Evolutionary conservation across 2,113 vertebrate species (phyloP).

Genomic region (Xenopus tropicalis): DNA sequence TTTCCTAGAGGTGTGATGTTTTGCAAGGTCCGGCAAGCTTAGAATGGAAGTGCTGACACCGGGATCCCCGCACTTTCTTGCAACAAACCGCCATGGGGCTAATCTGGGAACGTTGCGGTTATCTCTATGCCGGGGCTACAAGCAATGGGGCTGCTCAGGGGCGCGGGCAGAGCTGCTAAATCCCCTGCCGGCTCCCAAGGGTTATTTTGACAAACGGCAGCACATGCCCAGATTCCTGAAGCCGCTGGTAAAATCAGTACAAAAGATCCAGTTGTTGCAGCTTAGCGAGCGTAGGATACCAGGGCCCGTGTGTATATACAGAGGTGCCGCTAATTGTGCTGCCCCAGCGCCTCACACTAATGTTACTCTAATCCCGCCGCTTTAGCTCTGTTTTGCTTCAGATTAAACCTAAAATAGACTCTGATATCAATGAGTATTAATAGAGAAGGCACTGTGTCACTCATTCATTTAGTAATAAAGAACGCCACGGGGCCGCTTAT

Average conservation of each 20-base stretch:
- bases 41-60: background rate
- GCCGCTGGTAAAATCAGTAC: slow-evolving; percentile 38
- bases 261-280: slow-evolving; percentile 51
- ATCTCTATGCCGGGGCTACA: background rate
- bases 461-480: too few species aligned
- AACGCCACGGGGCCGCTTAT: too few species aligned
- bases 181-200: slow-evolving; percentile 41
- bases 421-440: slow-evolving; percentile 17
- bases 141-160: slow-evolving; percentile 1
- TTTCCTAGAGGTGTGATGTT: too few species aligned
- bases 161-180: slow-evolving; percentile 20
- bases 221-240: slow-evolving; percentile 48
- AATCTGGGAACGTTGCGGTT: background rate
- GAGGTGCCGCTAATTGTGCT: slow-evolving; percentile 36
- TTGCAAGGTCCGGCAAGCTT: background rate
- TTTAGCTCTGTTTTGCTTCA: slow-evolving; percentile 37
- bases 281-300: slow-evolving; percentile 47
- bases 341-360: background rate
- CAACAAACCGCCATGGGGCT: background rate
- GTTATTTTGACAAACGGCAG: slow-evolving; percentile 50
- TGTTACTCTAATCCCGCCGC: slow-evolving; percentile 26
- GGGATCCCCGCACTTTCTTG: too few species aligned
- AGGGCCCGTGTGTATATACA: slow-evolving; percentile 2
- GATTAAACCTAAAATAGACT: slow-evolving; percentile 40
- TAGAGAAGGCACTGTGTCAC: background rate